These are phyloP conservation scores for Scrobipalpa costella DNA, from an alignment of 2,888 invertebrate genomes.

Conservation along the genomic window DNA sequence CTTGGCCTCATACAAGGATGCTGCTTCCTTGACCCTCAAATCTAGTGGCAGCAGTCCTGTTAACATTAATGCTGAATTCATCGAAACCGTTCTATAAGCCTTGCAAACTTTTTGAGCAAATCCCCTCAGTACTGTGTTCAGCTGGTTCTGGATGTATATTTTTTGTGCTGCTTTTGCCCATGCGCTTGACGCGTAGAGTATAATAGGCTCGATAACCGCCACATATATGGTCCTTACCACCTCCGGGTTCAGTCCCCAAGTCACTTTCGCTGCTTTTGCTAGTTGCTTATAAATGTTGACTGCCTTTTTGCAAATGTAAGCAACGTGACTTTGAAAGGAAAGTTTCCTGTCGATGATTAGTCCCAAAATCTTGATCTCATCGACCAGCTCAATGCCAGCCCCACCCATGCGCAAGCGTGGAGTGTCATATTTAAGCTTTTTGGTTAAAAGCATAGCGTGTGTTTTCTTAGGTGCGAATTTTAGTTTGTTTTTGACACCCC, in stretches of 20 bases:
- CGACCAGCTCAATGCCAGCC: neutral
- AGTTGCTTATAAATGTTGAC: neutral
- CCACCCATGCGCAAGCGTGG: neutral
- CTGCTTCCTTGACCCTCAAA: slow-evolving; percentile 27
- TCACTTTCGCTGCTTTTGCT: neutral
- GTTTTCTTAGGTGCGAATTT: too few species aligned
- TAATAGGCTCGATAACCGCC: neutral
- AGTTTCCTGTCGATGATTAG: slow-evolving; percentile 1
- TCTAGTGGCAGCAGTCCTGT: slow-evolving; percentile 27
- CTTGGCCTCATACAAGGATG: slow-evolving; percentile 32
- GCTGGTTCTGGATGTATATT: neutral
- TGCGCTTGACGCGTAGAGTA: neutral
- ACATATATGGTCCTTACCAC: neutral
- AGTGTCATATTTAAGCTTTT: too few species aligned
- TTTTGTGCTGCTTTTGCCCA: neutral
- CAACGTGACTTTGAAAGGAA: neutral
- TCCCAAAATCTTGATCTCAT: neutral
- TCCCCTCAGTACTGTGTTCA: too few species aligned
- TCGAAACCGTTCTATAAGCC: slow-evolving; percentile 31
- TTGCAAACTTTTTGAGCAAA: neutral
- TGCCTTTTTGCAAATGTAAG: neutral
- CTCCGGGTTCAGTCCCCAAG: neutral
- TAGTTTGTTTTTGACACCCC: too few species aligned
- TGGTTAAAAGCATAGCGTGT: too few species aligned
- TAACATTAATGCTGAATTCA: slow-evolving; percentile 28